Base-by-base conservation (phyloP, 2,888 invertebrate species). In the Caenorhabditis panamensis region DNA sequence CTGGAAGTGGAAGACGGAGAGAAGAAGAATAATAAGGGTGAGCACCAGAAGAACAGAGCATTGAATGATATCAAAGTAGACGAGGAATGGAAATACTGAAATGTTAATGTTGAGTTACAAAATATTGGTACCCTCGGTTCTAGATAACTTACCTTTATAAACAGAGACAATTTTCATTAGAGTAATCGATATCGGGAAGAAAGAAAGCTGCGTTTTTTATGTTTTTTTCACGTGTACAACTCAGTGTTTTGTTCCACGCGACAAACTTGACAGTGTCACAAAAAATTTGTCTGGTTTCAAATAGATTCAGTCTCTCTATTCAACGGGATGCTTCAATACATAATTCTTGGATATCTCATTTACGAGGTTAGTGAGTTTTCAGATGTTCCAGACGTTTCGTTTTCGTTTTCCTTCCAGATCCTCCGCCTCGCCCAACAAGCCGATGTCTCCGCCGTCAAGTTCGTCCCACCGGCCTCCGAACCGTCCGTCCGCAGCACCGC, bases 31-130 rank as follows among this genome's bases (percentile, higher is more conserved):
- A n/a, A 36, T 24, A 16, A 56, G 44, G 6, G 72, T 44, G 24
- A 72, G 63, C 44, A 72, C 18, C 13, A 63, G 20, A n/a, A 63
- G 49, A 37, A 64, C 24, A 8, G 63, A 22, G 11, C 62, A 63
- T 24, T 69, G 69, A 26, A 61, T 16, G 0, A 69, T 5, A 41
- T 69, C 61, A 20, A 69, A 69, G 26, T 61, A 69, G 11, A 51
- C 61, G 4, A 51, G 16, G n/a, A 69, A 69, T n/a, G 69, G 69
- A 26, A 53, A 13, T 6, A 41, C 69, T 69, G 69, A 41, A 68
- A 56, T 36, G 36, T n/a, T n/a, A n/a, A n/a, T n/a, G n/a, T n/a
- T n/a, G n/a, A n/a, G n/a, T n/a, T 41, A 41, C 9, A 20, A 20
- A 26, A 51, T 24, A 31, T 1, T 18, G n/a, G 26, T n/a, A 41